These are phyloP conservation scores for Ornithoptera priamus DNA, from an alignment of 2,888 invertebrate genomes.

Conservation along the genomic window DNA sequence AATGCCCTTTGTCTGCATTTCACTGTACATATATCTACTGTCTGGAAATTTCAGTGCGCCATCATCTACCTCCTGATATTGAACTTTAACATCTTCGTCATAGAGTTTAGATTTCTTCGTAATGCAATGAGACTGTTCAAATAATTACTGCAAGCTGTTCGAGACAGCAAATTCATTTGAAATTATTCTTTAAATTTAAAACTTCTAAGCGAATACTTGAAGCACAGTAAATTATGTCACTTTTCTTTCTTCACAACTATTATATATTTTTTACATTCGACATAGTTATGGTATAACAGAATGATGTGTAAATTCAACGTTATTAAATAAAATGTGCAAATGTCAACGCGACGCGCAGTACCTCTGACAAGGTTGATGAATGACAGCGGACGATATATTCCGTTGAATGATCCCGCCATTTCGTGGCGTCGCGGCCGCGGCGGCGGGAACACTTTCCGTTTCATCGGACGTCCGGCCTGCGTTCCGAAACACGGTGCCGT, in stretches of 20 bases:
- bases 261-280: neutral
- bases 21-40: conserved; percentile 10
- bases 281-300: neutral
- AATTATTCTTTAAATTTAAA: neutral
- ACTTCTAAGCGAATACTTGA: neutral
- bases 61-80: neutral
- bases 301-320: too few species aligned
- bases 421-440: conserved; percentile 5
- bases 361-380: conserved; percentile 19
- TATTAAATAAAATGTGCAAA: too few species aligned
- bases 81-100: neutral
- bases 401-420: conserved; percentile 24
- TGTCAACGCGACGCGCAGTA: too few species aligned
- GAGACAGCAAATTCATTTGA: neutral
- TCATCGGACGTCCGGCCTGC: conserved; percentile 23
- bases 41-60: conserved; percentile 16
- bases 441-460: conserved; percentile 28
- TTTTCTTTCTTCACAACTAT: neutral
- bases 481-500: conserved; percentile 14
- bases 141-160: neutral
- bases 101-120: neutral
- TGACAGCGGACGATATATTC: conserved; percentile 20
- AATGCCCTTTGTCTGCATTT: conserved; percentile 29
- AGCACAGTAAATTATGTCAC: neutral
- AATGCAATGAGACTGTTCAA: neutral